These are phyloP conservation scores for Potorous gilbertii DNA, from an alignment of 2,797 vertebrate genomes.

Conservation along the genomic window DNA sequence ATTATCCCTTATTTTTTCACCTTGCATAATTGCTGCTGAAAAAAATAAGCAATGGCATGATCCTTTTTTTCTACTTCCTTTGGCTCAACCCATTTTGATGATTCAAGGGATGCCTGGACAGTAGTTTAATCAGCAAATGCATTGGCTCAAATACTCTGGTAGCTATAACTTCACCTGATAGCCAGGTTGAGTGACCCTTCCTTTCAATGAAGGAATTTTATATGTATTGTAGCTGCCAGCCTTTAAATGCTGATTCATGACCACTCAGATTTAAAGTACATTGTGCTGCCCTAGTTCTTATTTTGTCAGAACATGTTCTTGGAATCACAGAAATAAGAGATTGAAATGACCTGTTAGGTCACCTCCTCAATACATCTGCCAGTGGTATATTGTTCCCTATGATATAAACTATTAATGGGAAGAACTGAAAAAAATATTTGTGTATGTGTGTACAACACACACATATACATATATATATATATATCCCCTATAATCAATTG, in stretches of 20 bases:
- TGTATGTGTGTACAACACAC: neutral
- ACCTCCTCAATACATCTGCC: neutral
- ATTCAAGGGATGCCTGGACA: slow-evolving; percentile 2
- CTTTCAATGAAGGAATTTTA: slow-evolving; percentile 4
- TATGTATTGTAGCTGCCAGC: slow-evolving; percentile 32
- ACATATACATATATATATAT: neutral
- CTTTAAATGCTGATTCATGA: slow-evolving; percentile 52
- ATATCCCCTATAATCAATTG: neutral
- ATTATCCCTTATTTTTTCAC: neutral
- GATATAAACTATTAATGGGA: slow-evolving; percentile 48
- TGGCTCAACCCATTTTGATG: neutral
- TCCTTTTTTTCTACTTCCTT: neutral
- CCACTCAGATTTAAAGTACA: slow-evolving; percentile 46
- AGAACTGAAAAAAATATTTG: neutral
- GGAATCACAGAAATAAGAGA: slow-evolving; percentile 61
- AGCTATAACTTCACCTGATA: slow-evolving; percentile 16
- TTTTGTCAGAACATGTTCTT: slow-evolving; percentile 37
- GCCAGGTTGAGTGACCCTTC: slow-evolving; percentile 4
- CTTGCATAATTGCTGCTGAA: neutral
- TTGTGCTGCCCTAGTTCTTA: neutral
- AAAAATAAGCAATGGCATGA: neutral
- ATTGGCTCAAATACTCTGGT: slow-evolving; percentile 23
- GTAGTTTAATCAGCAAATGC: slow-evolving; percentile 70
- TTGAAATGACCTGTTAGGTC: slow-evolving; percentile 45
- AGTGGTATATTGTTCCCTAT: slow-evolving; percentile 7